Percentiles rank a stretch among this genome's conserved stretches.
Conservation (phyloP, 2,113 vertebrate species). For the Collichthys lucidus region DNA sequence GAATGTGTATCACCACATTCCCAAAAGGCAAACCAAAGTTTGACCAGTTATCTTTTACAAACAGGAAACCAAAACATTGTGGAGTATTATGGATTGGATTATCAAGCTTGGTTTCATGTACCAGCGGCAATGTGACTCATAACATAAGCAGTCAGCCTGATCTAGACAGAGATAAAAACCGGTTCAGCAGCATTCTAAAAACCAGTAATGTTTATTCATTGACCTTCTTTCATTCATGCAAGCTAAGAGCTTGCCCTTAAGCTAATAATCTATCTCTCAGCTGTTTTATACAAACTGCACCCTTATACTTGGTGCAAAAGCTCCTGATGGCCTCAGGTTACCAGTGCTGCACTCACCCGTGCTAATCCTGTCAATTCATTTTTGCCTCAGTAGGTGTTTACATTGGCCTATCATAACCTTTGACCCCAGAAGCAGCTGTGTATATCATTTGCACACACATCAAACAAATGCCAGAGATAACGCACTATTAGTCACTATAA, state of each 20-base stretch:
- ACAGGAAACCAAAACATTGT: conserved; percentile 21
- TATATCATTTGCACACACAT: conserved; percentile 3
- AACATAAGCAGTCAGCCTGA: background rate
- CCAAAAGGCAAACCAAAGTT: conserved; percentile 18
- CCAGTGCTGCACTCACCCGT: conserved; percentile 6
- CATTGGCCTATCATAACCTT: conserved; percentile 14
- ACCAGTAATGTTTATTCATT: background rate
- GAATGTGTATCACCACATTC: conserved; percentile 39
- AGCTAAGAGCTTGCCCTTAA: background rate
- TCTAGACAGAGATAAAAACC: conserved; percentile 32
- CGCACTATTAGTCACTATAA: conserved; percentile 32
- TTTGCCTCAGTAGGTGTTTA: conserved; percentile 28
- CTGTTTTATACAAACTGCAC: conserved; percentile 22
- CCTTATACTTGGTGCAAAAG: background rate
- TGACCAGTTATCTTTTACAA: conserved; percentile 15
- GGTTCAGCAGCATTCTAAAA: background rate
- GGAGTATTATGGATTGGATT: conserved; percentile 14
- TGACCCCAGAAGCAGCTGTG: conserved; percentile 24
- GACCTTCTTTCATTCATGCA: background rate
- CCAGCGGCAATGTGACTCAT: conserved; percentile 56
- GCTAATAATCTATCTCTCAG: background rate
- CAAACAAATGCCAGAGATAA: conserved; percentile 28
- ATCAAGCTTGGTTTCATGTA: conserved; percentile 39
- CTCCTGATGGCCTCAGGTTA: conserved; percentile 6
- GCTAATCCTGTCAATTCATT: conserved; percentile 12